phyloP scores from a whole-genome alignment of 2,888 invertebrate species.

The Noctua janthina region DNA sequence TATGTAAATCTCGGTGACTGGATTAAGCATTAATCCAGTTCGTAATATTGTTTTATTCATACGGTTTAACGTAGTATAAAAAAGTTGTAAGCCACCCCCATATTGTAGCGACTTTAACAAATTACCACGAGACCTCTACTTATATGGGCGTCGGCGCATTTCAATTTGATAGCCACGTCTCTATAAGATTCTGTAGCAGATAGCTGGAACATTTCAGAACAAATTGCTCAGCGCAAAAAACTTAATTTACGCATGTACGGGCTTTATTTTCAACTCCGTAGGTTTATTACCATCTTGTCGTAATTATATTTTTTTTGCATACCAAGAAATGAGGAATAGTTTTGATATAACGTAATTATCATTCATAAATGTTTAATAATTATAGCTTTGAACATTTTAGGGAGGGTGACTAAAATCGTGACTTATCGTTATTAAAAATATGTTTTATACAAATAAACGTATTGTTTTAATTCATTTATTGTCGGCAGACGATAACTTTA shows the following conservation, averaged over 20 bases:
- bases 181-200: conserved; percentile 41
- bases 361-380: conserved; percentile 11
- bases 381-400: conserved; percentile 6
- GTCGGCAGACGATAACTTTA: conserved; percentile 13
- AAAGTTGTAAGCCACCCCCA: conserved; percentile 41
- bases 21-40: conserved; percentile 41
- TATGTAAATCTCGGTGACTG: conserved; percentile 45
- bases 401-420: conserved; percentile 1
- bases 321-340: conserved; percentile 4
- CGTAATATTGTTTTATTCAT: conserved; percentile 63
- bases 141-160: conserved; percentile 42
- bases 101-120: conserved; percentile 53
- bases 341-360: background rate
- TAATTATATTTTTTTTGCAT: conserved; percentile 27
- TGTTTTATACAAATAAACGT: conserved; percentile 6
- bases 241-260: conserved; percentile 15
- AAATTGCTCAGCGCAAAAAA: conserved; percentile 44
- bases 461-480: conserved; percentile 32
- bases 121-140: conserved; percentile 39
- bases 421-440: conserved; percentile 7
- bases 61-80: conserved; percentile 54
- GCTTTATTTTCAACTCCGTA: conserved; percentile 30
- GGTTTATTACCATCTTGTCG: conserved; percentile 41
- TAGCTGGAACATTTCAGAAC: conserved; percentile 23
- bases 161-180: conserved; percentile 53